These are phyloP conservation scores for Halesus radiatus DNA, from an alignment of 1,140 invertebrate species.

Conservation along the genomic window DNA sequence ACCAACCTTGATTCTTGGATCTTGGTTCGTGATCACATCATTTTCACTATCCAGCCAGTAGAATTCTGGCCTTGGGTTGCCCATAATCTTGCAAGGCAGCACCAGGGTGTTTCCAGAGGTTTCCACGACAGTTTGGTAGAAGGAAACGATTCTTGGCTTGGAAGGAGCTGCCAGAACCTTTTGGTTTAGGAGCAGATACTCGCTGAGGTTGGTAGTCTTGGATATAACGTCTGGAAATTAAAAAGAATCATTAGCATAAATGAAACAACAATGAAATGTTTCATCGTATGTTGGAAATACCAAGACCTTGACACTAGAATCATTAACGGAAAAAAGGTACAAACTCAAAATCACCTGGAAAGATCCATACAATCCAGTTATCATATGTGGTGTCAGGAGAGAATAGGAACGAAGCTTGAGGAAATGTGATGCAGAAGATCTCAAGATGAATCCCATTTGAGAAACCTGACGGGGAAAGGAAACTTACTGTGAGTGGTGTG, in stretches of 20 bases:
- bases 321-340: too few relatives aligned
- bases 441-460: too few relatives aligned
- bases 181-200: slow-evolving; percentile 60
- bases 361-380: too few relatives aligned
- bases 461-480: background rate
- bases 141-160: slow-evolving; percentile 71
- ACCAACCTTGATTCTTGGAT: slow-evolving; percentile 67
- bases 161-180: slow-evolving; percentile 64
- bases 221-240: background rate
- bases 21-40: slow-evolving; percentile 68
- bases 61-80: slow-evolving; percentile 74
- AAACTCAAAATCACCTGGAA: too few relatives aligned
- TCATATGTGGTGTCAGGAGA: too few relatives aligned
- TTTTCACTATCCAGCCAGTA: slow-evolving; percentile 78
- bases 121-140: slow-evolving; percentile 71
- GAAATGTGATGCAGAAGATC: too few relatives aligned
- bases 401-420: too few relatives aligned
- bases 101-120: slow-evolving; percentile 75
- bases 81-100: slow-evolving; percentile 79
- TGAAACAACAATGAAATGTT: too few relatives aligned
- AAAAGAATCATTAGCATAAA: too few relatives aligned
- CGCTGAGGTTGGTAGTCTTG: slow-evolving; percentile 53
- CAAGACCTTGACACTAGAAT: too few relatives aligned
- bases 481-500: slow-evolving; percentile 62
- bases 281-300: too few relatives aligned